These are phyloP conservation scores for Pempheris klunzingeri DNA, from an alignment of 2,797 vertebrate genomes.

Conservation along the genomic window DNA sequence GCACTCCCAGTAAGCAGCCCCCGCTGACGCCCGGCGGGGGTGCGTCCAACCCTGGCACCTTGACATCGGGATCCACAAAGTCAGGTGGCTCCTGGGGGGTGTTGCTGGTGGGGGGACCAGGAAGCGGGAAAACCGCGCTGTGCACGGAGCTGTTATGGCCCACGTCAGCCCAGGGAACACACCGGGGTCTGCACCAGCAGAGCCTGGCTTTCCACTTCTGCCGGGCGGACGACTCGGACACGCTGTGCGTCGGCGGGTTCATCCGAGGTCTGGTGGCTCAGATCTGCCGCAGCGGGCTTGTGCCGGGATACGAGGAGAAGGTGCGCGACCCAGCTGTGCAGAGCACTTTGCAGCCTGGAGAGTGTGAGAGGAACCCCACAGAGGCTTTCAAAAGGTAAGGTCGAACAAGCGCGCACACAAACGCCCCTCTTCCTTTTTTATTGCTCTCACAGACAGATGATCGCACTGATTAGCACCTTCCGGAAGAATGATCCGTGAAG, in stretches of 20 bases:
- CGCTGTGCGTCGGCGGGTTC: slow-evolving; percentile 92
- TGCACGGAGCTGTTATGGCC: slow-evolving; percentile 97
- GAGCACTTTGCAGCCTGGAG: slow-evolving; percentile 91
- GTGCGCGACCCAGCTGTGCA: slow-evolving; percentile 92
- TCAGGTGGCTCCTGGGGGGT: slow-evolving; percentile 92
- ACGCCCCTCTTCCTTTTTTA: neutral
- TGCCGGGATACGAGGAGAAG: slow-evolving; percentile 94
- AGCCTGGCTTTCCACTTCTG: slow-evolving; percentile 96
- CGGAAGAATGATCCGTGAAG: neutral
- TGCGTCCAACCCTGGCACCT: slow-evolving; percentile 64
- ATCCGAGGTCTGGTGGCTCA: slow-evolving; percentile 91
- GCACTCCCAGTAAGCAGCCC: slow-evolving; percentile 80
- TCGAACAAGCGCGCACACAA: neutral
- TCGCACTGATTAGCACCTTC: neutral
- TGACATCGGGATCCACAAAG: slow-evolving; percentile 69
- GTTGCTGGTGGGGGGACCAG: slow-evolving; percentile 95
- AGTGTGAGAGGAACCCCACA: slow-evolving; percentile 95
- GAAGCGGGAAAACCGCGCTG: slow-evolving; percentile 96
- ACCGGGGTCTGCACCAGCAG: slow-evolving; percentile 92
- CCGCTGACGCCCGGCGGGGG: slow-evolving; percentile 82
- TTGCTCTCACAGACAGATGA: neutral
- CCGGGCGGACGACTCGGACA: slow-evolving; percentile 95
- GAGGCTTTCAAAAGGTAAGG: slow-evolving; percentile 97
- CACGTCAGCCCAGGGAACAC: slow-evolving; percentile 87
- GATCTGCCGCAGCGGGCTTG: slow-evolving; percentile 89